Evolutionary conservation across 2,113 vertebrate species (phyloP).

Genomic region (Leucopsar rothschildi): DNA sequence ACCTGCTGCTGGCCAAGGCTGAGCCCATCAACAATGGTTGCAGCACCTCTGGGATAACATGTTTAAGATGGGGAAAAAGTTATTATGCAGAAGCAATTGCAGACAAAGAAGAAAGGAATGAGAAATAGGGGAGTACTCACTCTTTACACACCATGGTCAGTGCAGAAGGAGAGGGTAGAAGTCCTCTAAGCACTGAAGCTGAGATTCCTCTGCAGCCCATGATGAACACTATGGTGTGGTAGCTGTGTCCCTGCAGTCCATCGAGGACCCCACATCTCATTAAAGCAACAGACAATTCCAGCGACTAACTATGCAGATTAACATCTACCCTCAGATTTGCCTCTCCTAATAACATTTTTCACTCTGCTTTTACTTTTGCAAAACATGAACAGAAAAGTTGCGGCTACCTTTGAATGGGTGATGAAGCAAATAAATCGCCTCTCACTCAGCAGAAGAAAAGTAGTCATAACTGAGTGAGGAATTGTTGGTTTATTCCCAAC

Average conservation of each 20-base stretch:
- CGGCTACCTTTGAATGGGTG: not conserved
- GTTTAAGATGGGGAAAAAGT: not conserved
- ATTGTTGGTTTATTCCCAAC: not conserved
- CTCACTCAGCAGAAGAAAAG: not conserved
- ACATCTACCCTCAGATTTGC: not conserved
- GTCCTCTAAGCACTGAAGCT: not conserved
- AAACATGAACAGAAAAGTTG: not conserved
- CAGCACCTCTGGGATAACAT: not conserved
- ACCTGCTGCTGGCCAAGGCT: not conserved
- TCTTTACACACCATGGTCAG: too few relatives aligned
- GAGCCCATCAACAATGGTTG: fast-evolving
- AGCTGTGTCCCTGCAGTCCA: not conserved
- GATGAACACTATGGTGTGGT: not conserved
- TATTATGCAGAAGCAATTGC: not conserved
- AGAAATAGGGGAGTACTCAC: not conserved
- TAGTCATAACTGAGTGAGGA: not conserved
- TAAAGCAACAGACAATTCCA: not conserved
- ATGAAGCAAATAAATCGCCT: slow-evolving; percentile 7
- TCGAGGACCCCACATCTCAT: not conserved
- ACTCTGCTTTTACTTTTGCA: not conserved
- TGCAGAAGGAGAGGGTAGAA: not conserved
- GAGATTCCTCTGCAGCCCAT: not conserved
- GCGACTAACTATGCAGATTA: not conserved
- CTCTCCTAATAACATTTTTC: not conserved
- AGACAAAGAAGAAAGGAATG: not conserved